Evolutionary conservation across 2,113 vertebrate genomes (phyloP), one percentile per base, ranked within the genome.

Genomic region (Peucedramus taeniatus): DNA sequence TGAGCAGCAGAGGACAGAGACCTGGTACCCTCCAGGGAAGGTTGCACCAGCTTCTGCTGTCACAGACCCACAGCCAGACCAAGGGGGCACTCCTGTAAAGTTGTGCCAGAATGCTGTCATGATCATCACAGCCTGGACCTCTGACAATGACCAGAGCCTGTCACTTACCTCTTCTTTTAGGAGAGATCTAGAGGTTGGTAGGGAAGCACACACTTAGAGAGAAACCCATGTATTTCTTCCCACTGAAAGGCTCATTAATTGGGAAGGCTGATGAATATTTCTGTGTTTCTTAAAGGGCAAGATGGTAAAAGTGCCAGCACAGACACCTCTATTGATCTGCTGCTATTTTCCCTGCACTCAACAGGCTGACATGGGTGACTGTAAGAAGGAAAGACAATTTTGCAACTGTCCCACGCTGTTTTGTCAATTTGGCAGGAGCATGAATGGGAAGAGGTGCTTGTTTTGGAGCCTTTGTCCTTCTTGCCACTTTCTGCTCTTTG

Each of bases 251-350:
- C 51, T 86, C 30, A 51, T 82, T 95, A 90, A 63, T 23, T 66
- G 21, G 27, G 49, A 86, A 88, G 69, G 82, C 59, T 86, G 90
- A 71, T 69, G 81, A 81, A 87, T 7, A 7, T 81, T 61, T 65
- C 71, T 45, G 61, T 39, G 49, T 82, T 65, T 61, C 74, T 75
- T 54, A 81, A 89, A 86, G 71, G 53, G 77, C 66, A 66, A 53
- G 57, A 53, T 7, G 5, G 26, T 42, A 66, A 81, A 89, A 70
- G 50, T 76, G 61, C 91, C 87, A 94, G 83, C 8, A 7, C 60
- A 85, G 87, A 94, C 68, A 91, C 49, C 78, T 93, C 69, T 81
- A 91, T 96, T 92, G 96, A 97, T 95, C 91, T 87, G 68, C 13
- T 61, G 82, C 57, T 83, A 40, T 76, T 88, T 92, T 90, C 65